Evolutionary conservation across 2,113 vertebrate species (phyloP), one percentile per base, ranked within the genome.

Genomic region (Numida meleagris): DNA sequence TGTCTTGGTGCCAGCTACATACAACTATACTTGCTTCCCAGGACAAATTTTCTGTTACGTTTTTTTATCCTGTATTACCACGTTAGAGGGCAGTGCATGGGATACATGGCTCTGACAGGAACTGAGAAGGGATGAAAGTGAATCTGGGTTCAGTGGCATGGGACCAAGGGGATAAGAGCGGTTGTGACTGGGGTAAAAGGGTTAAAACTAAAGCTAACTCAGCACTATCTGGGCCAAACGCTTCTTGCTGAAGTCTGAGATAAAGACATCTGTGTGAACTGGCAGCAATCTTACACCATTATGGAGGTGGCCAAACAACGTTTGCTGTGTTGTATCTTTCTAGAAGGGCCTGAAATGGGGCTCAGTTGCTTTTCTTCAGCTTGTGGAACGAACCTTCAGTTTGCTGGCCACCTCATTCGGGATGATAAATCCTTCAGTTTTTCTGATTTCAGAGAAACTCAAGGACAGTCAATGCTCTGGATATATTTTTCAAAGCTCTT

Each of bases 351-450:
- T 83, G 75, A 88, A 88, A 71, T 9, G 51, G 6, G n/a, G 16
- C 33, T 17, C 21, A 7, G 20, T 58, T 90, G 24, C 50, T 87
- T 93, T 84, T 50, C 38, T 89, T 89, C 6, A 5, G 29, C 19
- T 43, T 77, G 33, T 61, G 45, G 67, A 24, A 20, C 3, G 40
- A 79, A 34, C 62, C 27, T 79, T 72, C 53, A 4, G 29, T 82
- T 66, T 62, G 7, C 24, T 62, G 61, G 50, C 19, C 63, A 76
- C 29, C 24, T 68, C 58, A 17, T 58, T 20, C 45, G 58, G 48
- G 71, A 50, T 45, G 73, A 67, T 87, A 79, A 94, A 89, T 73
- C 67, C 81, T 89, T 87, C 45, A 58, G 74, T 31, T 77, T 87
- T 46, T 20, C 90, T 85, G 75, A 27, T 50, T 77, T 80, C n/a